These are phyloP conservation scores for Takifugu bimaculatus DNA, from an alignment of 2,113 vertebrate genomes.

Conservation along the genomic window DNA sequence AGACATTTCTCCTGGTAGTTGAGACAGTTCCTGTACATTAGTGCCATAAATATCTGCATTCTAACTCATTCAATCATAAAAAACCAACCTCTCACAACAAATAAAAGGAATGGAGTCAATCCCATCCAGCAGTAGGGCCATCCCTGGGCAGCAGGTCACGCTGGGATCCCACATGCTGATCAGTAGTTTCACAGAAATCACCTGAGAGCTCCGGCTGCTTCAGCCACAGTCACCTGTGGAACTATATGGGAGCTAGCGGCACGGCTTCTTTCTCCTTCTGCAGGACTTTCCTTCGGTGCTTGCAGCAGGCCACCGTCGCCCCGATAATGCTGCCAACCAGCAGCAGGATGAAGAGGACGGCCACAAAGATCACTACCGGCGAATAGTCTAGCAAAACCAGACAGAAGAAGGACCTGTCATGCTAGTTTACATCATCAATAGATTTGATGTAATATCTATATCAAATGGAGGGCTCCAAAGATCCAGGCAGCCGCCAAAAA, in stretches of 20 bases:
- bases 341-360: constrained; percentile 62
- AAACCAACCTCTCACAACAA: background rate
- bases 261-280: constrained; percentile 53
- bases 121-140: background rate
- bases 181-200: constrained; percentile 80
- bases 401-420: background rate
- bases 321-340: constrained; percentile 59
- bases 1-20: background rate
- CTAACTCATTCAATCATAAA: background rate
- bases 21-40: background rate
- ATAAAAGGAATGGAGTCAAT: background rate
- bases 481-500: no score
- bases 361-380: constrained; percentile 66
- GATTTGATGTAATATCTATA: no score
- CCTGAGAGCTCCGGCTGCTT: constrained; percentile 28
- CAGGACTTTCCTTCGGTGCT: constrained; percentile 50
- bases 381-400: constrained; percentile 67
- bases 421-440: background rate
- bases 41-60: background rate
- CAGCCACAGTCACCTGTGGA: background rate
- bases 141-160: background rate
- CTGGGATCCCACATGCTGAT: constrained; percentile 2
- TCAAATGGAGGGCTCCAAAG: no score
- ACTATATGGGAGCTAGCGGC: constrained; percentile 55
- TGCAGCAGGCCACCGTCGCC: constrained; percentile 73